phyloP scores from a whole-genome alignment of 2,888 invertebrate species.

The Eurois occulta region DNA sequence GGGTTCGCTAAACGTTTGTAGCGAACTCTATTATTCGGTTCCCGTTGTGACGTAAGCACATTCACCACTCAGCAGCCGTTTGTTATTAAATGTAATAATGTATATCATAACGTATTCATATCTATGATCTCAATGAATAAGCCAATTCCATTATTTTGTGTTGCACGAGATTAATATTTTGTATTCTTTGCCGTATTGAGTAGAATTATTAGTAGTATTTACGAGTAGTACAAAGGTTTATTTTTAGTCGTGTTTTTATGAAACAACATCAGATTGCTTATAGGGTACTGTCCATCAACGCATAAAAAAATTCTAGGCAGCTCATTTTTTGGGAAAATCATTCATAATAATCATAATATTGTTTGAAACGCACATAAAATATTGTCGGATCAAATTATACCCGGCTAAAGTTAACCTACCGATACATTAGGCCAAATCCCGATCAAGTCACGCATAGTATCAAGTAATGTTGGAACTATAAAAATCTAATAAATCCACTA shows the following conservation, averaged over 20 bases:
- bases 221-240: slow-evolving; percentile 10
- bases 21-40: slow-evolving; percentile 89
- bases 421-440: slow-evolving; percentile 57
- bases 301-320: background rate
- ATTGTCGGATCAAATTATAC: slow-evolving; percentile 31
- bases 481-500: slow-evolving; percentile 81
- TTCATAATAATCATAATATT: slow-evolving; percentile 17
- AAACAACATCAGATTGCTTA: background rate
- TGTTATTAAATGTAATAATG: slow-evolving; percentile 89
- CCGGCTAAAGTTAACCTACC: slow-evolving; percentile 26
- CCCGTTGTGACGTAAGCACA: slow-evolving; percentile 89
- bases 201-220: no score
- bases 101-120: slow-evolving; percentile 89
- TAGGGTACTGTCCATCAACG: background rate
- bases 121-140: slow-evolving; percentile 88
- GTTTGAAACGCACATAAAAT: slow-evolving; percentile 20
- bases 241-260: slow-evolving; percentile 6
- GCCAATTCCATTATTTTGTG: slow-evolving; percentile 81
- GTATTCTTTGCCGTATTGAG: slow-evolving; percentile 55
- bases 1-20: slow-evolving; percentile 89
- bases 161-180: slow-evolving; percentile 66
- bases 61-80: slow-evolving; percentile 85
- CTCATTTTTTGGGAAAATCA: slow-evolving; percentile 1
- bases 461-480: slow-evolving; percentile 71
- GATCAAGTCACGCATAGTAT: slow-evolving; percentile 74